Evolutionary conservation across 2,797 vertebrate genomes (phyloP).

Genomic region (Nyctalus aviator): DNA sequence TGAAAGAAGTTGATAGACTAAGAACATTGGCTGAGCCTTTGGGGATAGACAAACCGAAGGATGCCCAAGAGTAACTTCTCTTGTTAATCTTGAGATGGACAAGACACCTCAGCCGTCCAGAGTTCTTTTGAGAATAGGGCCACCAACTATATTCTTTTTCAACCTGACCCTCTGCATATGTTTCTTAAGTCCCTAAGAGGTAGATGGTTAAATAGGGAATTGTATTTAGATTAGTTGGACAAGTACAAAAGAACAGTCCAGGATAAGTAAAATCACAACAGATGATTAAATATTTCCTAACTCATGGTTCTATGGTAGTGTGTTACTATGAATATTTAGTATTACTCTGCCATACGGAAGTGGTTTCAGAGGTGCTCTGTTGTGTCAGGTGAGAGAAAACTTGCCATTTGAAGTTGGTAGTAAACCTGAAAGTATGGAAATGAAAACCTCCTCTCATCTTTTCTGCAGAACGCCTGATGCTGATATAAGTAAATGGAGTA

Average conservation of each 20-base stretch:
- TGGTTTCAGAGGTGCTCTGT: slow-evolving; percentile 1
- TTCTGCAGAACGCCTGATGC: background rate
- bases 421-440: background rate
- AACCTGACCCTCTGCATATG: background rate
- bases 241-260: slow-evolving; percentile 8
- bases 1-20: background rate
- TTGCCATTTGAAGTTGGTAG: slow-evolving; percentile 41
- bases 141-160: background rate
- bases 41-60: background rate
- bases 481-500: slow-evolving; percentile 12
- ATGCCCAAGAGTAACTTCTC: background rate
- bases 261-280: slow-evolving; percentile 12
- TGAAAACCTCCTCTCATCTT: background rate
- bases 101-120: background rate
- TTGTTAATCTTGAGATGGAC: background rate
- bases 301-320: background rate
- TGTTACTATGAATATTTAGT: background rate
- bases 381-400: background rate
- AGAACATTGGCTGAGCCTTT: slow-evolving; percentile 6
- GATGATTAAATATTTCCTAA: background rate
- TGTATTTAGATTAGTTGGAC: background rate
- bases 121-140: background rate
- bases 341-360: background rate
- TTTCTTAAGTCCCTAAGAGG: background rate
- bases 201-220: background rate